These are phyloP conservation scores for Epinephelus fuscoguttatus DNA, from an alignment of 2,113 vertebrate species.

Conservation along the genomic window DNA sequence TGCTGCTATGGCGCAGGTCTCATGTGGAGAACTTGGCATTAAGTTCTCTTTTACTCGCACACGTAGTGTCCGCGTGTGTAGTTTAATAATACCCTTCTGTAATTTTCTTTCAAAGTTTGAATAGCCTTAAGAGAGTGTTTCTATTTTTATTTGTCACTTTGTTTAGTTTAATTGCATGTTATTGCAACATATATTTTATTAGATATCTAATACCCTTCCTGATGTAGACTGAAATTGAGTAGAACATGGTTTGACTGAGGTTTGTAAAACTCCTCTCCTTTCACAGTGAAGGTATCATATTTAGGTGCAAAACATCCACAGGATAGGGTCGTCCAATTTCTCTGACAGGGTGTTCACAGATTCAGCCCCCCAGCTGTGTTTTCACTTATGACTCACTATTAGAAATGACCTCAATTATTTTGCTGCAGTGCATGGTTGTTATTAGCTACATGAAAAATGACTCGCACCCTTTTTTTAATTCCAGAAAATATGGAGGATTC, in stretches of 20 bases:
- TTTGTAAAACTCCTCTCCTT: background rate
- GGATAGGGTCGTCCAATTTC: background rate
- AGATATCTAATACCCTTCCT: background rate
- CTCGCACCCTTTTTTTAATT: conserved; percentile 17
- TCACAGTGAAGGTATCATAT: conserved; percentile 7
- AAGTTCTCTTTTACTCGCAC: background rate
- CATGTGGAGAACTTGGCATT: background rate
- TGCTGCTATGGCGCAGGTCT: background rate
- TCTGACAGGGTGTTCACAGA: background rate
- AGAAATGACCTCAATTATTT: background rate
- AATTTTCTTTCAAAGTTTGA: background rate
- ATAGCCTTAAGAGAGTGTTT: background rate
- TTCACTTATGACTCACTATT: background rate
- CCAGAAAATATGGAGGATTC: conserved; percentile 61
- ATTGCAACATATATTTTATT: background rate
- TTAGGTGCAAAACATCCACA: background rate
- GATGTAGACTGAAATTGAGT: background rate
- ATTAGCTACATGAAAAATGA: background rate
- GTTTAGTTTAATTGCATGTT: background rate
- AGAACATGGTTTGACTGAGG: background rate
- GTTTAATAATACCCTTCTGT: background rate
- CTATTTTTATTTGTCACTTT: background rate
- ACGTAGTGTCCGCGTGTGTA: background rate
- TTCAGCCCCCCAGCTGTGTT: background rate
- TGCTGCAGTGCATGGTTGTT: background rate